Conservation (phyloP, 2,113 vertebrate species). For the Rynchops niger region DNA sequence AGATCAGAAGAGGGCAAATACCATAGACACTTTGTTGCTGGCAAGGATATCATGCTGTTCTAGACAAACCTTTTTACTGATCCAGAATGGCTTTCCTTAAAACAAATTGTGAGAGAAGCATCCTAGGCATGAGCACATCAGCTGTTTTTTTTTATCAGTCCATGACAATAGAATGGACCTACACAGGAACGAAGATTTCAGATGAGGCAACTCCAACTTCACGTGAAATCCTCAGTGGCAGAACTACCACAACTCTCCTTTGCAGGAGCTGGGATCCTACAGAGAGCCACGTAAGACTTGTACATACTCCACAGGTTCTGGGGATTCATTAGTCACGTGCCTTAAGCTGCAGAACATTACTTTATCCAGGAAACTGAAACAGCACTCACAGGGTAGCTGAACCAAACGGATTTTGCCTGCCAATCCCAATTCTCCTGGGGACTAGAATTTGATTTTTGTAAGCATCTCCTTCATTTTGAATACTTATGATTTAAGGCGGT, state of each 20-base stretch:
- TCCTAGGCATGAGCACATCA: neutral
- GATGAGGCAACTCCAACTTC: neutral
- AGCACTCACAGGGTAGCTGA: neutral
- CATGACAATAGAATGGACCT: neutral
- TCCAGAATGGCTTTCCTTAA: neutral
- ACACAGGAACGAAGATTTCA: neutral
- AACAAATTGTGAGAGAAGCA: neutral
- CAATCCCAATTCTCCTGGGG: neutral
- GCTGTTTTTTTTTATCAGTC: neutral
- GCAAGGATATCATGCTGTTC: neutral
- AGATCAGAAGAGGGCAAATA: neutral
- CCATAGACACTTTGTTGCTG: neutral
- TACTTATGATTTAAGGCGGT: neutral
- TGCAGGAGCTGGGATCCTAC: neutral
- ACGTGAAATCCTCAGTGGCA: neutral
- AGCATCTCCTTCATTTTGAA: neutral
- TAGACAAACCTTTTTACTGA: neutral
- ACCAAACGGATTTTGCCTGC: neutral
- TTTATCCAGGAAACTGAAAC: neutral
- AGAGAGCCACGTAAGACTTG: neutral
- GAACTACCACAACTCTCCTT: neutral
- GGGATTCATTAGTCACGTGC: neutral
- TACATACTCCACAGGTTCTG: neutral
- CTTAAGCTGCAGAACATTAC: neutral
- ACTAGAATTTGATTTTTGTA: neutral